Evolutionary conservation across 1,140 invertebrate genomes (phyloP).

Genomic region (Drosophila ananassae): DNA sequence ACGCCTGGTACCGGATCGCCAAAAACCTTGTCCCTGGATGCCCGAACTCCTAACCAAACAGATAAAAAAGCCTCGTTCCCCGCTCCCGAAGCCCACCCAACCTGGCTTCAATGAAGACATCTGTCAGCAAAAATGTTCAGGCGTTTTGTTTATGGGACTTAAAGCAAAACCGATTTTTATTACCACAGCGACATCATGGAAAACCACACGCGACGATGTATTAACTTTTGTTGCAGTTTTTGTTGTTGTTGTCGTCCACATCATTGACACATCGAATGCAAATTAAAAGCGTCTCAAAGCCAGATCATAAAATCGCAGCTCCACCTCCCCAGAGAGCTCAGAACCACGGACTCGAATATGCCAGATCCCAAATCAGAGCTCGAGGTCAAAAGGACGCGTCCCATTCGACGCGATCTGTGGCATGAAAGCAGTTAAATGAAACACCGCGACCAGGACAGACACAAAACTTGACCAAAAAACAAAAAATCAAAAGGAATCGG

Average conservation of each 20-base stretch:
- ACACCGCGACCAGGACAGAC: conserved; percentile 57
- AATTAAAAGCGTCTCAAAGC: conserved; percentile 76
- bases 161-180: conserved; percentile 83
- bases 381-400: conserved; percentile 82
- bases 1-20: conserved; percentile 46
- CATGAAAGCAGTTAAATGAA: conserved; percentile 82
- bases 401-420: conserved; percentile 80
- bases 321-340: conserved; percentile 16
- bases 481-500: not conserved
- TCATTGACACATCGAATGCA: conserved; percentile 82
- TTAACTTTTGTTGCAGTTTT: conserved; percentile 4
- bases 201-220: conserved; percentile 73
- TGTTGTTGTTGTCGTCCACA: conserved; percentile 56
- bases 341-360: conserved; percentile 7
- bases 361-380: conserved; percentile 10
- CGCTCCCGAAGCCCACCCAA: not conserved
- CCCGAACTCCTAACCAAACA: conserved; percentile 8
- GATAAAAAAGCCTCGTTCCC: conserved; percentile 5
- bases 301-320: conserved; percentile 43
- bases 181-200: conserved; percentile 67
- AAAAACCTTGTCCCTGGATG: conserved; percentile 7
- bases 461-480: not conserved
- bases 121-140: conserved; percentile 82
- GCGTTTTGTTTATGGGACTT: conserved; percentile 82
- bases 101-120: conserved; percentile 81